A percentile compares a stretch with the other conserved stretches of the same genome.
Evolutionary conservation across 1,140 invertebrate species (phyloP).

Genomic region (Lepidurus arcticus): DNA sequence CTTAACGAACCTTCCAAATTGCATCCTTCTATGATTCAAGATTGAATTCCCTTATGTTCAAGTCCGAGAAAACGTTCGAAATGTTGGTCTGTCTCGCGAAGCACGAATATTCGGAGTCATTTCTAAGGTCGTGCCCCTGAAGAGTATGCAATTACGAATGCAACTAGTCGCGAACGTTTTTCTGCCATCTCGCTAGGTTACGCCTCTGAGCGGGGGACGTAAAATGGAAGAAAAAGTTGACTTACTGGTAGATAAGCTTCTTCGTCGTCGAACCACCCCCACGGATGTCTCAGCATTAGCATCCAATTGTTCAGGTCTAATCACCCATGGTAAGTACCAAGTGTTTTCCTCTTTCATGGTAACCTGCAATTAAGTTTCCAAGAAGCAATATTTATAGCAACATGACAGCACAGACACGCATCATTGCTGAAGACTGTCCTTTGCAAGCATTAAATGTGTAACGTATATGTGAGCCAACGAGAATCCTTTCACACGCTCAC

Average conservation of each 20-base stretch:
- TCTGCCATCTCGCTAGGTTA: background rate
- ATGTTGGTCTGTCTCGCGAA: too few relatives aligned
- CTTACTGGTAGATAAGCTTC: conserved; percentile 25
- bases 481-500: background rate
- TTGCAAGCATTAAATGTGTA: background rate
- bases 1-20: too few relatives aligned
- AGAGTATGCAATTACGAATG: background rate
- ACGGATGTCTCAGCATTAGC: background rate
- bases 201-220: background rate
- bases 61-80: too few relatives aligned
- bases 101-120: too few relatives aligned
- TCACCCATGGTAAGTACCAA: conserved; percentile 32
- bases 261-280: background rate
- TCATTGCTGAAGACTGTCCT: background rate
- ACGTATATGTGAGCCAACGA: background rate
- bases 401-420: background rate
- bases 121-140: too few relatives aligned
- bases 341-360: conserved; percentile 31
- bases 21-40: too few relatives aligned
- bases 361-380: background rate
- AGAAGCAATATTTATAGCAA: background rate
- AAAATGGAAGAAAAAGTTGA: conserved; percentile 23
- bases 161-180: background rate
- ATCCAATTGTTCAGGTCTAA: conserved; percentile 25
- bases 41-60: too few relatives aligned